Evolutionary conservation across 2,113 vertebrate species (phyloP).

Genomic region (Indicator indicator): DNA sequence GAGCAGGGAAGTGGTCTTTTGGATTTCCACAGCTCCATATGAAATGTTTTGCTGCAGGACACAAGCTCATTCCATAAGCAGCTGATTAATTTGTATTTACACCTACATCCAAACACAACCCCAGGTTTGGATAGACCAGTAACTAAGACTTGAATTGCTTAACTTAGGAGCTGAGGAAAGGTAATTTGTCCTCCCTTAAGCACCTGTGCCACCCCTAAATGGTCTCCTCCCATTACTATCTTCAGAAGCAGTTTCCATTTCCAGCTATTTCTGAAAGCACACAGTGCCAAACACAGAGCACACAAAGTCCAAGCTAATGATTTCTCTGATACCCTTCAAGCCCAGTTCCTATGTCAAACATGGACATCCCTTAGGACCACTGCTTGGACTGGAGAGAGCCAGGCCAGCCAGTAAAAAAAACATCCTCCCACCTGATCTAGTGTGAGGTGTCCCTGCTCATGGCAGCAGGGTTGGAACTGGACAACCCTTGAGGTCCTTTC

Average conservation of each 20-base stretch:
- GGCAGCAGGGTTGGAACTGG: too few relatives aligned
- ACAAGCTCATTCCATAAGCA: not conserved
- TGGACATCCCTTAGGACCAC: accelerated
- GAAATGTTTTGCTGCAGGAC: not conserved
- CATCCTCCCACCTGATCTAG: not conserved
- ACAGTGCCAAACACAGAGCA: not conserved
- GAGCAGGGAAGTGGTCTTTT: not conserved
- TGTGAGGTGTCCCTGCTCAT: too few relatives aligned
- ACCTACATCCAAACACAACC: not conserved
- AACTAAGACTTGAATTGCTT: not conserved
- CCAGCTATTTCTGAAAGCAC: not conserved
- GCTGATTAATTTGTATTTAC: not conserved
- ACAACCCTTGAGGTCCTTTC: too few relatives aligned
- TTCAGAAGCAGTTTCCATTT: not conserved
- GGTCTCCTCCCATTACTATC: too few relatives aligned
- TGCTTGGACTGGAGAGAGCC: not conserved
- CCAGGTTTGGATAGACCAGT: not conserved
- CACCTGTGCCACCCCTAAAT: not conserved
- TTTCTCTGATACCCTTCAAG: not conserved
- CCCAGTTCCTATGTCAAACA: not conserved
- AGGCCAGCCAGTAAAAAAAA: not conserved
- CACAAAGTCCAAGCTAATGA: not conserved
- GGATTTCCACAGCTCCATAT: not conserved
- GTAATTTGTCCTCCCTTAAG: not conserved
- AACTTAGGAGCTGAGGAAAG: not conserved